A percentile compares a stretch with the other conserved stretches of the same genome.
These are phyloP conservation scores for Yponomeuta plumbellus DNA, from an alignment of 2,888 invertebrate species.

Conservation along the genomic window DNA sequence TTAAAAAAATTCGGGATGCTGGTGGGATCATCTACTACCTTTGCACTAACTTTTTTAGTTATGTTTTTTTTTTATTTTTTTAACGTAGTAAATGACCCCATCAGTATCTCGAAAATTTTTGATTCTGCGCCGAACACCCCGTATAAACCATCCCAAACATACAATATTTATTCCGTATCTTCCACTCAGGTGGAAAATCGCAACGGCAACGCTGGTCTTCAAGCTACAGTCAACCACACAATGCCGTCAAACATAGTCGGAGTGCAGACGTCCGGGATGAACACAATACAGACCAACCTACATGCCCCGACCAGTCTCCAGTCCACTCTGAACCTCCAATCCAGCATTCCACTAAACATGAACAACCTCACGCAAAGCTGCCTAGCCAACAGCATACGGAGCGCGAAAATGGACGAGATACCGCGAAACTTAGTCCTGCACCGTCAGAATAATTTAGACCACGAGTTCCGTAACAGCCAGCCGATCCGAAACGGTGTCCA, in stretches of 20 bases:
- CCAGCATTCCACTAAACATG: slow-evolving; percentile 53
- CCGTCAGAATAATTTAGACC: slow-evolving; percentile 60
- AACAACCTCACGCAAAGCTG: slow-evolving; percentile 45
- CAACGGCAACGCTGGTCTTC: slow-evolving; percentile 52
- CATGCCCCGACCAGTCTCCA: slow-evolving; percentile 46
- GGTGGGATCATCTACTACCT: too few species aligned
- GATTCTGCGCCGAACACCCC: too few species aligned
- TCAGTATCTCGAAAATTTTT: too few species aligned
- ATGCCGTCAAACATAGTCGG: slow-evolving; percentile 50
- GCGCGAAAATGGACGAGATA: slow-evolving; percentile 42
- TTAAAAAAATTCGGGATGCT: too few species aligned
- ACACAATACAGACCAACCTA: slow-evolving; percentile 37
- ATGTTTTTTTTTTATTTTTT: too few species aligned
- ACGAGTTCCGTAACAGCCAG: slow-evolving; percentile 34
- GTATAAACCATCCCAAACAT: too few species aligned
- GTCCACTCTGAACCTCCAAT: slow-evolving; percentile 46
- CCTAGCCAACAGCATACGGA: slow-evolving; percentile 49
- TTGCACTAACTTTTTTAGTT: too few species aligned
- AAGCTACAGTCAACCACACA: slow-evolving; percentile 36
- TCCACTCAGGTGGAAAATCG: slow-evolving; percentile 55
- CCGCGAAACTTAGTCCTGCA: slow-evolving; percentile 63
- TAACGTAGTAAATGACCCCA: too few species aligned
- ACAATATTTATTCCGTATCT: too few species aligned
- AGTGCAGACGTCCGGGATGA: slow-evolving; percentile 41
- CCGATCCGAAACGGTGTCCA: slow-evolving; percentile 57